Conservation (phyloP, 2,888 invertebrate genomes). For the Pseudolycoriella hygida region DNA sequence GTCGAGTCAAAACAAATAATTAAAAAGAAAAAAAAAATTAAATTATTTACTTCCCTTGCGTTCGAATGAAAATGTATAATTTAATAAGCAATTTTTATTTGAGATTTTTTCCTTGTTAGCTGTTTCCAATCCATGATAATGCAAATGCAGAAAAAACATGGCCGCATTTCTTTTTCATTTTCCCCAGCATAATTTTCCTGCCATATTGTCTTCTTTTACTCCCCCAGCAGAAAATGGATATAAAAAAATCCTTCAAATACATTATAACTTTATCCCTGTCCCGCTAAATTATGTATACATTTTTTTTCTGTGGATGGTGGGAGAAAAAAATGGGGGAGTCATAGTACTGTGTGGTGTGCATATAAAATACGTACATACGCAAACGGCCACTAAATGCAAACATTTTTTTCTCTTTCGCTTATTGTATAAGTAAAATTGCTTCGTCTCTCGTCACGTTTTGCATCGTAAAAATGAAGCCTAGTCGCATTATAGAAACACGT, state of each 20-base stretch:
- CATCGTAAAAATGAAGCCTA: not conserved
- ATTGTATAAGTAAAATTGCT: not conserved
- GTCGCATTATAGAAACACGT: too few species aligned
- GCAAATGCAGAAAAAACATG: not conserved
- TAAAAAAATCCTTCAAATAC: not conserved
- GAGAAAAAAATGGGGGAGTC: not conserved
- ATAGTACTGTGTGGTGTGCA: not conserved
- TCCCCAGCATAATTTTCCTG: not conserved
- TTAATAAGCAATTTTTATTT: not conserved
- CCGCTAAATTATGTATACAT: not conserved
- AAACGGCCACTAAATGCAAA: not conserved
- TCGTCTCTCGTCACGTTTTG: not conserved
- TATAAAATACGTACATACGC: not conserved
- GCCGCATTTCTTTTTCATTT: not conserved
- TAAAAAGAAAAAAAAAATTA: too few species aligned
- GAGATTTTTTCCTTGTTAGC: not conserved
- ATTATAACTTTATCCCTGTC: not conserved
- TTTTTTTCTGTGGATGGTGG: not conserved
- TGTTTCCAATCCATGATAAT: not conserved
- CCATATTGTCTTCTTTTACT: not conserved
- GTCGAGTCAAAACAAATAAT: too few species aligned
- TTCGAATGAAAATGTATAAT: too few species aligned
- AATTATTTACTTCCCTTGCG: too few species aligned
- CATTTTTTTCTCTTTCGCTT: not conserved
- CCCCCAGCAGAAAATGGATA: not conserved